Evolutionary conservation across 2,113 vertebrate genomes (phyloP).

Genomic region (Daubentonia madagascariensis): DNA sequence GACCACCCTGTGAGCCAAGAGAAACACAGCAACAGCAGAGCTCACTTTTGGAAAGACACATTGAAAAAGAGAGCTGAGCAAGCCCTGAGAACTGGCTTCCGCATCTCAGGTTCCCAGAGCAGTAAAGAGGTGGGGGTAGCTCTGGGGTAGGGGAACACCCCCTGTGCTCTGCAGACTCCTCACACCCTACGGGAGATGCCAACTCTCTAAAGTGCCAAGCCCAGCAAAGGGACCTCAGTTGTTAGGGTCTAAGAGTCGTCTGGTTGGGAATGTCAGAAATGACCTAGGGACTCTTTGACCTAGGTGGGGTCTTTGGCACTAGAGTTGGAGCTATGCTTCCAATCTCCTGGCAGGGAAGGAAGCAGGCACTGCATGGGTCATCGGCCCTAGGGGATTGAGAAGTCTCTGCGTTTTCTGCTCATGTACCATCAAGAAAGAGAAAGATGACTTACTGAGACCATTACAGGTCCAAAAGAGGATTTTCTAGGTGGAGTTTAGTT

Average conservation of each 20-base stretch:
- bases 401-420: background rate
- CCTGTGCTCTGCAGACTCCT: background rate
- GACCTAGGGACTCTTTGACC: background rate
- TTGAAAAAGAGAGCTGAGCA: background rate
- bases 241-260: background rate
- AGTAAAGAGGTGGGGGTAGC: background rate
- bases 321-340: background rate
- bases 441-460: background rate
- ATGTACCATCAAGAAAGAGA: background rate
- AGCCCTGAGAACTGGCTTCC: background rate
- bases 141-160: rapidly evolving
- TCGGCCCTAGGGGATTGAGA: background rate
- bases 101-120: background rate
- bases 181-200: background rate
- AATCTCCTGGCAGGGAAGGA: background rate
- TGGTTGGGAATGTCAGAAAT: background rate
- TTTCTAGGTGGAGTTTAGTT: background rate
- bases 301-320: background rate
- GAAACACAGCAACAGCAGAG: background rate
- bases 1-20: background rate
- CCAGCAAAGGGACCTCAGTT: background rate
- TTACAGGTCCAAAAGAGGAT: background rate
- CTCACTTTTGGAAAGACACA: background rate
- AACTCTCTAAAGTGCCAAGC: background rate
- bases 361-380: background rate